phyloP scores from a whole-genome alignment of 2,113 vertebrate genomes.

The Nannospalax galili region DNA sequence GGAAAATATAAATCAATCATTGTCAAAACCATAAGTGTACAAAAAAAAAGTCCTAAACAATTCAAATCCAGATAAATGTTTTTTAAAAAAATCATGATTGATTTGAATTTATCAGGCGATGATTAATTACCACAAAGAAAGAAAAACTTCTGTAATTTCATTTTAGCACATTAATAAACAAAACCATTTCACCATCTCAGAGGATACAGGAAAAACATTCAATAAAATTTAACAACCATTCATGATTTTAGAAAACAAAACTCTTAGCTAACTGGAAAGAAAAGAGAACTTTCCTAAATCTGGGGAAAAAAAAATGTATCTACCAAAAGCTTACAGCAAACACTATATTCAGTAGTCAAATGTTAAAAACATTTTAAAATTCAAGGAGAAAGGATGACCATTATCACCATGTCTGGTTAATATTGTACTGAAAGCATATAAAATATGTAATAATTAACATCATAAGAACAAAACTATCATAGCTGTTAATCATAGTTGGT shows the following conservation, averaged over 20 bases:
- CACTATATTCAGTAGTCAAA: slow-evolving; percentile 17
- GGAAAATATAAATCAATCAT: slow-evolving; percentile 41
- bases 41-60: slow-evolving; percentile 39
- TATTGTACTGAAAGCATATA: background rate
- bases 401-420: background rate
- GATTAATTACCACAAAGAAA: slow-evolving; percentile 39
- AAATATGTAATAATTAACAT: background rate
- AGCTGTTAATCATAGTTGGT: background rate
- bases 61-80: slow-evolving; percentile 1
- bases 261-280: slow-evolving; percentile 54
- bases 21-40: slow-evolving; percentile 11
- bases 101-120: background rate
- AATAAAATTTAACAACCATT: slow-evolving; percentile 62
- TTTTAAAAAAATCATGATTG: slow-evolving; percentile 16
- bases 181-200: slow-evolving; percentile 47
- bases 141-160: slow-evolving; percentile 45
- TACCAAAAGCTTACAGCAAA: background rate
- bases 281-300: background rate
- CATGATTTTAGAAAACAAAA: slow-evolving; percentile 29
- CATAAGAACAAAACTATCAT: background rate
- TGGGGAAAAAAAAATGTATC: background rate
- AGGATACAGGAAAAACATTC: slow-evolving; percentile 57
- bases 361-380: background rate
- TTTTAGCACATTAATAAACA: slow-evolving; percentile 60
- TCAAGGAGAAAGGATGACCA: background rate